phyloP scores from a whole-genome alignment of 2,113 vertebrate genomes.

The Parotia lawesii region DNA sequence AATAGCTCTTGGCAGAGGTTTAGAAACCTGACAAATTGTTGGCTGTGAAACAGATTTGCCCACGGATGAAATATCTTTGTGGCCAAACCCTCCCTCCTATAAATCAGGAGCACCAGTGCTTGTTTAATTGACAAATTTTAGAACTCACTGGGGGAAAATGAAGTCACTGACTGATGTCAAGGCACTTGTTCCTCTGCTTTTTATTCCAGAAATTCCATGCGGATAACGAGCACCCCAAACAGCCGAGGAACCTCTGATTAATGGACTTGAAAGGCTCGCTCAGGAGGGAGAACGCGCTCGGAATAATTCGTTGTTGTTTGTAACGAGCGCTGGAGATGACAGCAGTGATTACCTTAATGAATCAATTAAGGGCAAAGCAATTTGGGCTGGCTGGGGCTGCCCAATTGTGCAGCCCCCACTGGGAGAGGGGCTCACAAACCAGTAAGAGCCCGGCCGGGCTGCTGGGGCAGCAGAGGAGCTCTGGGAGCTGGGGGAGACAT shows the following conservation, averaged over 20 bases:
- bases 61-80: background rate
- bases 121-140: constrained; percentile 10
- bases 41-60: background rate
- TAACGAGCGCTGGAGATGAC: background rate
- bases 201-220: background rate
- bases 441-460: background rate
- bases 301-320: background rate
- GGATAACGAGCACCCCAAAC: background rate
- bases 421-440: background rate
- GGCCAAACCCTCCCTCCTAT: background rate
- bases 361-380: background rate
- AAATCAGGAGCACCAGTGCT: background rate
- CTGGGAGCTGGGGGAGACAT: background rate
- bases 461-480: too few species aligned
- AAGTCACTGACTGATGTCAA: background rate
- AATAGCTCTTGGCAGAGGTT: background rate
- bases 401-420: background rate
- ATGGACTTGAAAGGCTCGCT: background rate
- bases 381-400: background rate
- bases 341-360: constrained; percentile 7
- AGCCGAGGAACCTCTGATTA: background rate
- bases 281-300: background rate
- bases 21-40: background rate
- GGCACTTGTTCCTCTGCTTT: background rate
- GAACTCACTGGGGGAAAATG: background rate